Evolutionary conservation across 2,797 vertebrate species (phyloP).

Genomic region (Anisognathus igniventris): DNA sequence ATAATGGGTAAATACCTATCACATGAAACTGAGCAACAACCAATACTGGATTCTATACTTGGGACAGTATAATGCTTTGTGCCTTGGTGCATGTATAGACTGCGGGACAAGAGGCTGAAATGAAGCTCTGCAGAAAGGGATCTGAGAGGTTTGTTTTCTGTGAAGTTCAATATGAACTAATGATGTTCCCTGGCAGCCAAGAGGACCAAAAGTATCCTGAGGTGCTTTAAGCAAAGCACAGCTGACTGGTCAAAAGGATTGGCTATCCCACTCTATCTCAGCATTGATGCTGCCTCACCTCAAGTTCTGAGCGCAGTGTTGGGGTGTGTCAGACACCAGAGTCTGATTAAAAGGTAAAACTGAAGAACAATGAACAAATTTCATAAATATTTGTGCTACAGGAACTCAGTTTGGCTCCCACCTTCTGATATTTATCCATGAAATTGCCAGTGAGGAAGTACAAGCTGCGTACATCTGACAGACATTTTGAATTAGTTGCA

Average conservation of each 20-base stretch:
- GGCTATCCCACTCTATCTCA: background rate
- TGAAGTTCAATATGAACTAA: background rate
- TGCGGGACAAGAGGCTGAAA: background rate
- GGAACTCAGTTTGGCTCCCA: background rate
- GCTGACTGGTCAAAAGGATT: background rate
- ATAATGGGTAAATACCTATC: background rate
- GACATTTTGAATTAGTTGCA: background rate
- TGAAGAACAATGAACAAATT: background rate
- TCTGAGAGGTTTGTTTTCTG: background rate
- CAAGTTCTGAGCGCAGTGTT: background rate
- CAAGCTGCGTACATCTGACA: background rate
- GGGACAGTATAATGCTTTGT: background rate
- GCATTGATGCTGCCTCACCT: background rate
- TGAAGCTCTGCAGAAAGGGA: background rate
- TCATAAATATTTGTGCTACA: background rate
- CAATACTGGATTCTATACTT: background rate
- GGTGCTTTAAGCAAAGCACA: background rate
- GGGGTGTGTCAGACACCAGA: background rate
- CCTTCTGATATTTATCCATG: background rate
- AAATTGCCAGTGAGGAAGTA: background rate
- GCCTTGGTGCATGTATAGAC: background rate
- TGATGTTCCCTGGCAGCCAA: background rate
- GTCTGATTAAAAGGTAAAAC: background rate
- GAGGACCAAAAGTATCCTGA: background rate
- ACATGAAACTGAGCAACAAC: background rate